phyloP scores from a whole-genome alignment of 1,140 invertebrate genomes.

The Zeugodacus cucurbitae region DNA sequence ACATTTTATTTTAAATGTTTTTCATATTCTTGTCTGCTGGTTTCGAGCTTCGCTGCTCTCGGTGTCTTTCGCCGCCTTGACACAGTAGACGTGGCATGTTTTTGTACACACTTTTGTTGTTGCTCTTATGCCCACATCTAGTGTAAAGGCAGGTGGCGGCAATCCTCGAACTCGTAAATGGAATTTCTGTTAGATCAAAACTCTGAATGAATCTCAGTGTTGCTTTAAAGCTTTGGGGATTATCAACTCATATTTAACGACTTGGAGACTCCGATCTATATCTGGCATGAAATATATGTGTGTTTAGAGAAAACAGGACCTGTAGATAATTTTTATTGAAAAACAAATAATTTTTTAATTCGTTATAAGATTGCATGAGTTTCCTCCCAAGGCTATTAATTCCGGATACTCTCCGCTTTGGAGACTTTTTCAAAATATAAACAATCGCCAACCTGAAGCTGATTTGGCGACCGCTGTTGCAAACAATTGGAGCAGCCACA shows the following conservation, averaged over 20 bases:
- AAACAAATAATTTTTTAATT: too few relatives aligned
- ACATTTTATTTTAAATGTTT: constrained; percentile 5
- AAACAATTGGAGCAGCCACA: constrained; percentile 18
- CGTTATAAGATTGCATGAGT: too few relatives aligned
- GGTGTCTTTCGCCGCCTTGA: neutral
- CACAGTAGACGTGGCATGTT: neutral
- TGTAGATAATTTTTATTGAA: too few relatives aligned
- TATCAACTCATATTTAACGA: too few relatives aligned
- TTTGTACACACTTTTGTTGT: neutral
- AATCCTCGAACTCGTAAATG: neutral
- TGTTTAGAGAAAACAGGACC: too few relatives aligned
- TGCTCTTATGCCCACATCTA: neutral
- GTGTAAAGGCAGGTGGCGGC: neutral
- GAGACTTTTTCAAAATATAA: too few relatives aligned
- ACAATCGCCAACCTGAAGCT: too few relatives aligned
- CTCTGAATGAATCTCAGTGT: too few relatives aligned
- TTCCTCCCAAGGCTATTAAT: neutral
- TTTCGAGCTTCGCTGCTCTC: neutral
- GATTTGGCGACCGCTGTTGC: neutral
- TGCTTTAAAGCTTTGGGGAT: too few relatives aligned
- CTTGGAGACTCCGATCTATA: too few relatives aligned
- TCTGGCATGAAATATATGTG: too few relatives aligned
- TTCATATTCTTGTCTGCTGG: neutral
- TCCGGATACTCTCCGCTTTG: neutral
- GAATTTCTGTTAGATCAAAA: neutral